Conservation (phyloP, 2,797 vertebrate species). For the Ptychobarbus kaznakovi region DNA sequence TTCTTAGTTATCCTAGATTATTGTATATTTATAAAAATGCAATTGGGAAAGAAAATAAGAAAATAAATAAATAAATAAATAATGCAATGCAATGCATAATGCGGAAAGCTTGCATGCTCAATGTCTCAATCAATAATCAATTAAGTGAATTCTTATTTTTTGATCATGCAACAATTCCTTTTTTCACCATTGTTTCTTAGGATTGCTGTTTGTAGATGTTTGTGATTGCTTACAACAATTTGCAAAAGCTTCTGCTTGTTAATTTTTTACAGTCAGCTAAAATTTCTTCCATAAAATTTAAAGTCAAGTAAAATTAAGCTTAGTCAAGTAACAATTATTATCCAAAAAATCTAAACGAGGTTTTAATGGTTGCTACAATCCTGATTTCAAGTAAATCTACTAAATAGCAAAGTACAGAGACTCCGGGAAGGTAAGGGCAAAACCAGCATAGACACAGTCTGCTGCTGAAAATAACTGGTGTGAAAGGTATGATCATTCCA, state of each 20-base stretch:
- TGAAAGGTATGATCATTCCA: constrained; percentile 22
- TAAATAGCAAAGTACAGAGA: constrained; percentile 3
- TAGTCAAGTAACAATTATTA: not conserved
- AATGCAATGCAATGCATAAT: not conserved
- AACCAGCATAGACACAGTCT: not conserved
- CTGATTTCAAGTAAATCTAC: constrained; percentile 1
- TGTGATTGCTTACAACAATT: not conserved
- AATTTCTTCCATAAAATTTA: not conserved
- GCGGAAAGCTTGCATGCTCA: not conserved
- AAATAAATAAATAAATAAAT: no score
- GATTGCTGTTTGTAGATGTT: not conserved
- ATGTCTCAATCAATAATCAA: not conserved
- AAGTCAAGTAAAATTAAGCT: not conserved
- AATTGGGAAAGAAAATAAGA: not conserved
- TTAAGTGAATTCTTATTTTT: not conserved
- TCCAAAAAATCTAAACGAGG: not conserved
- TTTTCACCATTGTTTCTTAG: not conserved
- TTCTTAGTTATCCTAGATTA: not conserved
- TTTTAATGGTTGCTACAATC: not conserved
- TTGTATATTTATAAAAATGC: not conserved
- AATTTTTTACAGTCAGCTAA: not conserved
- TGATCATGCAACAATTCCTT: not conserved
- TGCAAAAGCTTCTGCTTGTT: not conserved
- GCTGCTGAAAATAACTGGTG: constrained; percentile 13
- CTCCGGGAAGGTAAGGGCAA: not conserved